Percentiles rank a stretch among this genome's conserved stretches.
Conservation (phyloP, 2,888 invertebrate genomes). For the Nymphalis polychloros region DNA sequence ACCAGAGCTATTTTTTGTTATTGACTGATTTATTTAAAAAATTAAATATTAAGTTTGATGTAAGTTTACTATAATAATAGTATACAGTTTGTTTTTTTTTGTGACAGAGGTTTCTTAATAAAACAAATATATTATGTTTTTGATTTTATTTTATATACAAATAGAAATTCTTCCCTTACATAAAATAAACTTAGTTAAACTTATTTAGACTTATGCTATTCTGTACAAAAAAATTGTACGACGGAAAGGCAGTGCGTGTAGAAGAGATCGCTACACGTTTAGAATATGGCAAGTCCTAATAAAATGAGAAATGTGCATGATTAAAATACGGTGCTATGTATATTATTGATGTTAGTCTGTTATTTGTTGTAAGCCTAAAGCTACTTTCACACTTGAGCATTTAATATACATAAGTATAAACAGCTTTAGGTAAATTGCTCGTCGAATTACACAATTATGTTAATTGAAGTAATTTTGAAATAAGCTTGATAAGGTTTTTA, state of each 20-base stretch:
- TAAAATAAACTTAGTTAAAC: constrained; percentile 68
- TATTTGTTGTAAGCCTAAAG: constrained; percentile 2
- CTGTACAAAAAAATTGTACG: constrained; percentile 67
- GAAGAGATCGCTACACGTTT: constrained; percentile 52
- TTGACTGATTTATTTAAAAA: too few species aligned
- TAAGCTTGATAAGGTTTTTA: neutral
- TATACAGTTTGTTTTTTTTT: neutral
- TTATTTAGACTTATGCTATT: constrained; percentile 63
- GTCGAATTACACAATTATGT: neutral
- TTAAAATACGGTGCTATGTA: constrained; percentile 31
- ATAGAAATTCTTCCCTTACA: constrained; percentile 71
- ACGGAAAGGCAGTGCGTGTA: constrained; percentile 61
- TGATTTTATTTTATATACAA: constrained; percentile 76
- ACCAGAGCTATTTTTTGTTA: too few species aligned
- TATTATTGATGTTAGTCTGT: constrained; percentile 2
- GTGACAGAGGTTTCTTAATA: constrained; percentile 37
- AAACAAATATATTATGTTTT: constrained; percentile 46
- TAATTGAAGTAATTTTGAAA: constrained; percentile 1
- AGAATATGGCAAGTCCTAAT: constrained; percentile 52
- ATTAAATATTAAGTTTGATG: too few species aligned
- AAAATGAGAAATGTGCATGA: constrained; percentile 21
- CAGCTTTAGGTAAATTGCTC: neutral
- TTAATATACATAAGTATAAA: neutral
- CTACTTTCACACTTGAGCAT: constrained; percentile 7
- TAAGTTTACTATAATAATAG: too few species aligned